Base-by-base conservation (phyloP, 2,888 invertebrate species). In the Clepsis dumicolana region DNA sequence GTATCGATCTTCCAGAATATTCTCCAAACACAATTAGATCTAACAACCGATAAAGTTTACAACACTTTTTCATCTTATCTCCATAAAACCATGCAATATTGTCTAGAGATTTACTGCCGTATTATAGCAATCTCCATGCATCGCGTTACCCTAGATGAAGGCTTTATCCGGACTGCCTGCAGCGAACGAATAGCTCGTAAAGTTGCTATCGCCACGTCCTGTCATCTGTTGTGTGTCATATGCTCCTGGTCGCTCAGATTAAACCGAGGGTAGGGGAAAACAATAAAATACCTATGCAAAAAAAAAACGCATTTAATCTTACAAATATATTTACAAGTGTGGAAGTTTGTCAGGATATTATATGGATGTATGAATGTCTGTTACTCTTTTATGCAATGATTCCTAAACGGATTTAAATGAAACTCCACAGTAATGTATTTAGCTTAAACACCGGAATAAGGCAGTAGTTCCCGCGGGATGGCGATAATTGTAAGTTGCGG, bases 121-220 rank as follows among this genome's bases (percentile, higher is more conserved):
- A 35, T 62, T 29, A n/a, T 16, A 25, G 32, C 50, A 62, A 62
- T 62, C 61, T 50, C 8, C 35, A 32, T 61, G 61, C 61, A 35
- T 59, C 41, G 24, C 61, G 61, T 61, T 32, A 61, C 59, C 59
- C 12, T 41, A 41, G 38, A 59, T 21, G 50, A 32, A 24, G 61
- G 24, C 24, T 35, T 35, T 52, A 62, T 50, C 32, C 7, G 7
- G 56, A 59, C 59, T 35, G 61, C 50, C 61, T 62, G 50, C 35
- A 62, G 61, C 50, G 12, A 48, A 35, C 18, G 48, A 52, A 56
- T 29, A 7, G 50, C 21, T 62, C 61, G 35, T 62, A 52, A 62
- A 62, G 32, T 0, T 32, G 61, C 21, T 62, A 52, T 24, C 41
- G 38, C 59, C 5, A 8, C 41, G 16, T 41, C 38, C 25, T 59